A percentile compares a stretch with the other conserved stretches of the same genome.
Evolutionary conservation across 2,113 vertebrate species (phyloP).

Genomic region (Cettia cetti): DNA sequence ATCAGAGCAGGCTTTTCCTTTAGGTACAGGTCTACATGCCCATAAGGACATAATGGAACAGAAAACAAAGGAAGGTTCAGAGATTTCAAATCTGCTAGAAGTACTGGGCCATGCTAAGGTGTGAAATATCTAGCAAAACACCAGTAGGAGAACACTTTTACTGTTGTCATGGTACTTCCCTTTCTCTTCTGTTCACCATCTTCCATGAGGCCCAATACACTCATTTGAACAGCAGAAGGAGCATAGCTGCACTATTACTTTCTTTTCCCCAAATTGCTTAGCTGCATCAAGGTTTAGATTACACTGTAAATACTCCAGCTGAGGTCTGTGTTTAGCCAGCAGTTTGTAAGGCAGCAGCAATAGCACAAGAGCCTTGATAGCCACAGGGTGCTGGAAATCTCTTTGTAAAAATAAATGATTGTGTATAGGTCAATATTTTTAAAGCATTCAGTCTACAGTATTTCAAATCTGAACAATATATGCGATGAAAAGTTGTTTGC

Average conservation of each 20-base stretch:
- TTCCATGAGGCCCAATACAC: rapidly evolving
- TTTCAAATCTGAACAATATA: neutral
- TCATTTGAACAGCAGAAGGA: neutral
- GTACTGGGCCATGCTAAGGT: neutral
- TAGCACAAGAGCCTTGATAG: neutral
- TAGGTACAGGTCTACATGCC: neutral
- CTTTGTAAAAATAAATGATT: neutral
- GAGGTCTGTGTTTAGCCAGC: neutral
- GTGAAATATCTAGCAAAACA: rapidly evolving
- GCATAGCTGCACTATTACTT: neutral
- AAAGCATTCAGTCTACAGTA: neutral
- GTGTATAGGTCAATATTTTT: neutral
- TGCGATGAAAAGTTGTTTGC: neutral
- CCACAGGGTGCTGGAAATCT: neutral
- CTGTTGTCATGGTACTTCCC: neutral
- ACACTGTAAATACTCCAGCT: neutral
- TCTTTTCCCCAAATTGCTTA: neutral
- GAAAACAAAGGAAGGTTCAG: neutral
- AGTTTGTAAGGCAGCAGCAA: neutral
- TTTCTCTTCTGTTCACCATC: neutral
- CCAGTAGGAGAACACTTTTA: neutral
- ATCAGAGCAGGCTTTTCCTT: neutral
- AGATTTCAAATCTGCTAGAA: neutral
- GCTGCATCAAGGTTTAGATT: neutral
- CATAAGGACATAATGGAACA: neutral